Conservation (phyloP, 2,797 vertebrate genomes). For the Mus minutoides region DNA sequence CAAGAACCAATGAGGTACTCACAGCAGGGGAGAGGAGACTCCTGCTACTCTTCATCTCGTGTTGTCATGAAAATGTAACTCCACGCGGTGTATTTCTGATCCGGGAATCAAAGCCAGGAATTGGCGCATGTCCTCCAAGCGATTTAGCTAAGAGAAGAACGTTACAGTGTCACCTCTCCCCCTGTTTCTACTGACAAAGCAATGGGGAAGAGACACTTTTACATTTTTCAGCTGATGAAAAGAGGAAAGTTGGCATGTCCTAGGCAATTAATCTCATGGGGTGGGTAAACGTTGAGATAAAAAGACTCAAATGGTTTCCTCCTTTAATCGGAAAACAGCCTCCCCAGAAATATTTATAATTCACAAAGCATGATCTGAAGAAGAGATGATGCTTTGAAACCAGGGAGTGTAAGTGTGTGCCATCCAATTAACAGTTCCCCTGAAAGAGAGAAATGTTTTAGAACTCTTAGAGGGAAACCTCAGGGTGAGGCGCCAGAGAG, state of each 20-base stretch:
- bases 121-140: background rate
- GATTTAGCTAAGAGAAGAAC: background rate
- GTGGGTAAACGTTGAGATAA: conserved; percentile 63
- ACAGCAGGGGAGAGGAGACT: background rate
- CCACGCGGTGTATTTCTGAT: conserved; percentile 30
- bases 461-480: conserved; percentile 44
- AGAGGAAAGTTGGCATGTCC: conserved; percentile 48
- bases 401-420: background rate
- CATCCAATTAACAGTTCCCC: conserved; percentile 59
- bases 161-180: background rate
- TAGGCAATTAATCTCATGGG: conserved; percentile 55
- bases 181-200: background rate
- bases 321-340: conserved; percentile 61
- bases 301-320: conserved; percentile 53
- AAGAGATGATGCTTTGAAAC: conserved; percentile 62
- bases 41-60: background rate
- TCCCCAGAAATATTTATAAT: conserved; percentile 54
- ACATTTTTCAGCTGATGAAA: conserved; percentile 23
- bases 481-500: background rate
- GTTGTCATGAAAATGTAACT: conserved; percentile 37
- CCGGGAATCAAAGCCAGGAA: background rate
- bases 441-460: conserved; percentile 65
- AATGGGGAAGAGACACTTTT: conserved; percentile 30
- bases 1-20: background rate
- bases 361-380: conserved; percentile 42